Percentiles rank a stretch among this genome's conserved stretches.
These are phyloP conservation scores for Drosophila sordidapex DNA, from an alignment of 2,888 invertebrate species.

Conservation along the genomic window DNA sequence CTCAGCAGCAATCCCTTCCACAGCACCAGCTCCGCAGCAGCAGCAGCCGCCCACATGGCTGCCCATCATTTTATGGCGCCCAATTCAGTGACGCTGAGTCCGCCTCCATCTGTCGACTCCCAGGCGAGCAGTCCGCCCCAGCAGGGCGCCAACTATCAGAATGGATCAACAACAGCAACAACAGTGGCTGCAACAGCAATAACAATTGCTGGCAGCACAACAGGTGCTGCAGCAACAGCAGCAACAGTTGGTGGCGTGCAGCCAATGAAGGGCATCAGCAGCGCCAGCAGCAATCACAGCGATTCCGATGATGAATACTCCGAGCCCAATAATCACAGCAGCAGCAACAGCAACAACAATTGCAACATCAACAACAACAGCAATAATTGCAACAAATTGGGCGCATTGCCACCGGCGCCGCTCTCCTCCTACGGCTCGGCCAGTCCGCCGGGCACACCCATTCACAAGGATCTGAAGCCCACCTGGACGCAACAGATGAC, in stretches of 20 bases:
- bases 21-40: slow-evolving; percentile 9
- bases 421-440: slow-evolving; percentile 84
- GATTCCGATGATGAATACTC: slow-evolving; percentile 92
- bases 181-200: slow-evolving; percentile 36
- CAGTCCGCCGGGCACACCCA: slow-evolving; percentile 87
- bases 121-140: slow-evolving; percentile 95
- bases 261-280: slow-evolving; percentile 85
- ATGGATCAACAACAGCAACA: slow-evolving; percentile 56
- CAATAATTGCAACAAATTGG: slow-evolving; percentile 35
- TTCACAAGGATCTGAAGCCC: slow-evolving; percentile 86
- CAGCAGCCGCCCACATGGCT: slow-evolving; percentile 85
- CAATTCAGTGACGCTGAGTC: slow-evolving; percentile 95
- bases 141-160: slow-evolving; percentile 86
- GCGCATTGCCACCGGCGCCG: slow-evolving; percentile 72
- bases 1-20: slow-evolving; percentile 76
- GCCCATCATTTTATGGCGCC: slow-evolving; percentile 90
- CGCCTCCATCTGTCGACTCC: slow-evolving; percentile 95
- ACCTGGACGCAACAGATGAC: slow-evolving; percentile 84
- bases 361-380: slow-evolving; percentile 29
- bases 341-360: slow-evolving; percentile 30
- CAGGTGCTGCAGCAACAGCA: slow-evolving; percentile 67
- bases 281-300: slow-evolving; percentile 90
- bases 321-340: slow-evolving; percentile 58
- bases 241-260: slow-evolving; percentile 72
- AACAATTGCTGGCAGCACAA: slow-evolving; percentile 14